Base-by-base conservation (phyloP, 1,140 invertebrate genomes). In the Phenacoccus solenopsis region DNA sequence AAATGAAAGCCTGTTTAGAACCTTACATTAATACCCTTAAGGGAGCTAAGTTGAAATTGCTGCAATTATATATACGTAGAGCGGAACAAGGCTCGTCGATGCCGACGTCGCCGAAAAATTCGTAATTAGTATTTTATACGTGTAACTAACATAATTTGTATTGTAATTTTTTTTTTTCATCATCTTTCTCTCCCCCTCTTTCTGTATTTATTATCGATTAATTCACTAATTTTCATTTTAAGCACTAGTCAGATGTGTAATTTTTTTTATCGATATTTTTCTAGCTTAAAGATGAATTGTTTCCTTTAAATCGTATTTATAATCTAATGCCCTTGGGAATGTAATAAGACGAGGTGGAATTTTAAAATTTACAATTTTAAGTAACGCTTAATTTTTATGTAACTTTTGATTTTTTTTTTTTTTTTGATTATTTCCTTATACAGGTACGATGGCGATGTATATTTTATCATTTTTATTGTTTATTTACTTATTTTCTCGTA, bases 41-140 rank as follows among this genome's bases (percentile, higher is more conserved):
- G 73, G 87, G 90, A 71, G 93, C 91, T 79, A 97, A 96, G 82
- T 81, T 88, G 59, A 90, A 89, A 75, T 79, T 90, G 21, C 77
- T 90, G 22, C 86, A 89, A 75, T 81, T 90, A 72, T 90, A 90
- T 75, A 89, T 89, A 76, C 86, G 87, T 73, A 79, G 87, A 68
- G 82, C 84, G 16, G 80, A 82, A 70, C 80, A 81, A 69, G 73
- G 73, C 32, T 73, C 78, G 12, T n/a, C 79, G 73, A 69, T 78
- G 74, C 75, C 80, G 0, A 74, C 73, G 28, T 75, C 74, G 10
- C 74, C 74, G 5, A 74, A 73, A 67, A 70, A 64, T 64, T 25
- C 4, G 22, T 9, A 24, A 10, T 27, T 27, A 16, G 59, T 25
- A 9, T 10, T 16, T 16, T 7, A 22, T 10, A 64, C 59, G 25